These are phyloP conservation scores for Erynnis tages DNA, from an alignment of 2,888 invertebrate genomes.

Conservation along the genomic window DNA sequence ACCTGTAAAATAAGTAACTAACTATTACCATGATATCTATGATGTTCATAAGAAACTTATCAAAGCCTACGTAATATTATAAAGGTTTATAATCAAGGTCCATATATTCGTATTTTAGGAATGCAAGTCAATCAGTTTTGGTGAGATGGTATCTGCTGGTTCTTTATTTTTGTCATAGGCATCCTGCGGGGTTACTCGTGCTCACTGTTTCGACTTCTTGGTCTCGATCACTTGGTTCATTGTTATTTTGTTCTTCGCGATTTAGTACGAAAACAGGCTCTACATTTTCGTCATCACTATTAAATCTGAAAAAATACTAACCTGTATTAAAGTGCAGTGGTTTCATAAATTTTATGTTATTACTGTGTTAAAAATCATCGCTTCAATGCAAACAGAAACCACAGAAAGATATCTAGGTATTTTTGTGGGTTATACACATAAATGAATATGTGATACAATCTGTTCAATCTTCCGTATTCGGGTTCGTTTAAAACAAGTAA, in stretches of 20 bases:
- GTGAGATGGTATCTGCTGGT: slow-evolving; percentile 30
- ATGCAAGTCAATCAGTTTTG: slow-evolving; percentile 1
- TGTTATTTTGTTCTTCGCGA: slow-evolving; percentile 61
- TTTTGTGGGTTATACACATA: no score
- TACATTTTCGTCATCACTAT: slow-evolving; percentile 62
- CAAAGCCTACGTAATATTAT: not conserved
- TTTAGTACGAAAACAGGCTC: slow-evolving; percentile 63
- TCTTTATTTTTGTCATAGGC: slow-evolving; percentile 46
- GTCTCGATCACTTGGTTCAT: slow-evolving; percentile 49
- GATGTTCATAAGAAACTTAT: not conserved
- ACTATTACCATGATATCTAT: not conserved
- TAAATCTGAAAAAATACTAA: slow-evolving; percentile 51
- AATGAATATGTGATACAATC: no score
- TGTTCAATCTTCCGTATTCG: no score
- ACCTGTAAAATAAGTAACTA: no score
- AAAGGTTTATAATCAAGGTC: slow-evolving; percentile 1
- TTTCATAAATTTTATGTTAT: no score
- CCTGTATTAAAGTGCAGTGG: slow-evolving; percentile 4
- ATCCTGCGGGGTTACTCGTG: slow-evolving; percentile 39
- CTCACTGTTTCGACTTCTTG: slow-evolving; percentile 38
- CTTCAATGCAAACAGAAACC: no score
- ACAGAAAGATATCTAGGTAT: no score
- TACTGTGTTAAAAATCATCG: no score
- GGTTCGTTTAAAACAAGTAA: no score
- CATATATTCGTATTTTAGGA: not conserved